phyloP scores from a whole-genome alignment of 2,797 vertebrate genomes.

The Notolabrus celidotus region DNA sequence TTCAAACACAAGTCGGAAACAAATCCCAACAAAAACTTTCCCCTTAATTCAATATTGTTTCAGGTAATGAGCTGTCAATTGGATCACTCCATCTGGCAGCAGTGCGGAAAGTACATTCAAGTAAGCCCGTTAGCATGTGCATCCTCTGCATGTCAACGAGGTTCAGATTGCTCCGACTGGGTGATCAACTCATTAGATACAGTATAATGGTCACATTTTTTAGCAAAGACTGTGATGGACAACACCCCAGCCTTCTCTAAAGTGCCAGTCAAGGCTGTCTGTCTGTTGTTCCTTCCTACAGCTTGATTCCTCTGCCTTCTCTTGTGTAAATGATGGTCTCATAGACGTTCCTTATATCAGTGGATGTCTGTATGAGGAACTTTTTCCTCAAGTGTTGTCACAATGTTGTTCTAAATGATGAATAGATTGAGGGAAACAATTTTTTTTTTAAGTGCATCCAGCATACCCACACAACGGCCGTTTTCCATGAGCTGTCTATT shows the following conservation, averaged over 20 bases:
- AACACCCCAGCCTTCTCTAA: conserved; percentile 15
- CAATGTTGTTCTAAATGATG: not conserved
- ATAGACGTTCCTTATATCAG: not conserved
- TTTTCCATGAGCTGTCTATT: too few relatives aligned
- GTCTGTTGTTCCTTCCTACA: conserved; percentile 1
- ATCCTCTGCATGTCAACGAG: conserved; percentile 64
- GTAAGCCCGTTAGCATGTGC: conserved; percentile 44
- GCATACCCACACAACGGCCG: too few relatives aligned
- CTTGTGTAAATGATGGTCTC: not conserved
- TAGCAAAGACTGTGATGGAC: conserved; percentile 37
- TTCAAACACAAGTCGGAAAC: conserved; percentile 12
- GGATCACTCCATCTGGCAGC: conserved; percentile 65
- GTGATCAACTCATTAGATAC: conserved; percentile 69
- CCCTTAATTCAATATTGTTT: conserved; percentile 62
- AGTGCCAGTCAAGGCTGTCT: conserved; percentile 19
- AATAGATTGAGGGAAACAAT: not conserved
- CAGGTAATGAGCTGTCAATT: conserved; percentile 77
- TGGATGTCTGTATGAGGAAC: not conserved
- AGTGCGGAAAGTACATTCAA: conserved; percentile 36
- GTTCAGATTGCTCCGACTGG: conserved; percentile 50
- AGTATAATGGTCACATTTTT: conserved; percentile 56
- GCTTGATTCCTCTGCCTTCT: not conserved
- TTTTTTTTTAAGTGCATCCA: not conserved
- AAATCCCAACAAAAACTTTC: conserved; percentile 9
- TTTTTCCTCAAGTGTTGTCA: not conserved